These are phyloP conservation scores for Chrysocyon brachyurus DNA, from an alignment of 2,797 vertebrate species.

Conservation along the genomic window DNA sequence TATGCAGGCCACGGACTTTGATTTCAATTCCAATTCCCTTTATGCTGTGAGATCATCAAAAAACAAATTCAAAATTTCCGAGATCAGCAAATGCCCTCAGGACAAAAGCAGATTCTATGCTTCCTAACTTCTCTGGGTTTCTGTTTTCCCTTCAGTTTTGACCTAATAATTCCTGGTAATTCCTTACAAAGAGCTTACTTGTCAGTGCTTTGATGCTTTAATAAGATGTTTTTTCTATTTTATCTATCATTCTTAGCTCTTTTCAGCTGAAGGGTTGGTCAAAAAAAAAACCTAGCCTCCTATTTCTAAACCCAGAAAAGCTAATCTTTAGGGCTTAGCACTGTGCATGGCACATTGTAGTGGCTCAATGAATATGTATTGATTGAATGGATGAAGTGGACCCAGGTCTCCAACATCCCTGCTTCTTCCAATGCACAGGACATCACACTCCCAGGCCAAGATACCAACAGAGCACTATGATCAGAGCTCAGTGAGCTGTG, in stretches of 20 bases:
- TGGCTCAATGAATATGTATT: slow-evolving; percentile 3
- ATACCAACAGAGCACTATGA: background rate
- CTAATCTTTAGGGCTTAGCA: slow-evolving; percentile 18
- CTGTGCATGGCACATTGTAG: background rate
- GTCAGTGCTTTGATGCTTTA: slow-evolving; percentile 83
- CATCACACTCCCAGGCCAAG: background rate
- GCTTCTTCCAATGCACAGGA: background rate
- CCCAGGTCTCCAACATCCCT: background rate
- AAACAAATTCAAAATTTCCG: slow-evolving; percentile 63
- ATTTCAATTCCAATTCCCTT: slow-evolving; percentile 35
- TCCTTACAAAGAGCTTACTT: slow-evolving; percentile 81
- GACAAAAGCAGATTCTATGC: slow-evolving; percentile 42
- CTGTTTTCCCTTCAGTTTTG: slow-evolving; percentile 80
- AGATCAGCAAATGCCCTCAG: slow-evolving; percentile 67
- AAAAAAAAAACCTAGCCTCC: slow-evolving; percentile 52
- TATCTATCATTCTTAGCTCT: slow-evolving; percentile 71
- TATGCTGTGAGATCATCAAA: slow-evolving; percentile 53
- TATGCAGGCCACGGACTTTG: background rate
- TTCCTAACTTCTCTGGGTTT: slow-evolving; percentile 58
- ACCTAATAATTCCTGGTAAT: slow-evolving; percentile 82
- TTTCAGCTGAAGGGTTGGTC: slow-evolving; percentile 68
- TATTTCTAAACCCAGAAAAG: slow-evolving; percentile 63
- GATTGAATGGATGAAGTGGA: background rate
- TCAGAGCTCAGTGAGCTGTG: background rate
- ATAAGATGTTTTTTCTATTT: slow-evolving; percentile 78